phyloP scores from a whole-genome alignment of 2,888 invertebrate genomes.

The Aspidapion aeneum region DNA sequence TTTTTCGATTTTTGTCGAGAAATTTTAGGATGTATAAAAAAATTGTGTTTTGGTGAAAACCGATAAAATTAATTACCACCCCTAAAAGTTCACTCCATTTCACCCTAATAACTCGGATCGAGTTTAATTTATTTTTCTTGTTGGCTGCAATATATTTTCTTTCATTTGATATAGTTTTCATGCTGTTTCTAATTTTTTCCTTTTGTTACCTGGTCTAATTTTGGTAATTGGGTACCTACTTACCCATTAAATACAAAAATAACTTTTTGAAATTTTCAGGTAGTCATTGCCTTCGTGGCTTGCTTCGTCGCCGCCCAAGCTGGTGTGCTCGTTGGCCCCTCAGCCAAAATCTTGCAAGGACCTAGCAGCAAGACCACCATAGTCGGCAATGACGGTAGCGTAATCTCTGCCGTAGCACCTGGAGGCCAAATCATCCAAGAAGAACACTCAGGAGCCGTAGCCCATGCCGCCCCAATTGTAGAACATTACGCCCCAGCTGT shows the following conservation, averaged over 20 bases:
- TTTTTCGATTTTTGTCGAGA: no score
- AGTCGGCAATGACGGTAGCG: constrained; percentile 38
- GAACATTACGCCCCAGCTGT: constrained; percentile 24
- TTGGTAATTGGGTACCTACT: background rate
- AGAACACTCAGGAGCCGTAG: constrained; percentile 22
- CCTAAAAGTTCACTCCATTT: no score
- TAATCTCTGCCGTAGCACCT: constrained; percentile 33
- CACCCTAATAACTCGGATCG: no score
- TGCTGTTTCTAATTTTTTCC: no score
- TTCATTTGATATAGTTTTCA: no score
- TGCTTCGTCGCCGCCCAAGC: constrained; percentile 21
- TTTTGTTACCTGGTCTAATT: no score
- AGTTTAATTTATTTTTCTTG: no score
- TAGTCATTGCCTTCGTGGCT: constrained; percentile 16
- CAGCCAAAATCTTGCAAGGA: constrained; percentile 30
- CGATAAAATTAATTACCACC: no score
- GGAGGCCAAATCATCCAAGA: constrained; percentile 35
- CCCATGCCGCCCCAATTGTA: constrained; percentile 24
- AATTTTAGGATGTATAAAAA: no score
- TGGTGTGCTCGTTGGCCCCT: constrained; percentile 18
- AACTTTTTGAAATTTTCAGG: constrained; percentile 12
- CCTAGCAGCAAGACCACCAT: constrained; percentile 36
- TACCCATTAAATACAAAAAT: background rate
- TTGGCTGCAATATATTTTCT: no score
- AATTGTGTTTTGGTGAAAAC: no score